These are phyloP conservation scores for Linnaemya vulpina DNA, from an alignment of 2,888 invertebrate species.

Conservation along the genomic window DNA sequence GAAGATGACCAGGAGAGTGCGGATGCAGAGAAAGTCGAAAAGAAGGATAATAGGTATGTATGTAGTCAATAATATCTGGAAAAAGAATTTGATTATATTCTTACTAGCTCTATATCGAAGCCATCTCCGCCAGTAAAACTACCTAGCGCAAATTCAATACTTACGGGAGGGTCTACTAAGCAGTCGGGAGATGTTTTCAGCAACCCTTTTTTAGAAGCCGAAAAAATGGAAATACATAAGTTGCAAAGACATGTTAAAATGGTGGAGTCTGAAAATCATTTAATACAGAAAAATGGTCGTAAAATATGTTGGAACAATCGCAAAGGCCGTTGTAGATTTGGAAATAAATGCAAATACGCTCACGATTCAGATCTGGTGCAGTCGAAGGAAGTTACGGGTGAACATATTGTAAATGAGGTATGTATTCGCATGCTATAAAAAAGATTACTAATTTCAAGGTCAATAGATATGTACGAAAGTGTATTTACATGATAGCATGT, in stretches of 20 bases:
- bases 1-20: slow-evolving; percentile 34
- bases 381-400: neutral
- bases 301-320: slow-evolving; percentile 97
- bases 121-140: slow-evolving; percentile 66
- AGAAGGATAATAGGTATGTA: slow-evolving; percentile 2
- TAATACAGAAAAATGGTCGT: slow-evolving; percentile 92
- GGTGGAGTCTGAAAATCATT: slow-evolving; percentile 89
- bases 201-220: slow-evolving; percentile 93
- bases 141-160: slow-evolving; percentile 79
- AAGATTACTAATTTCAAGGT: no score
- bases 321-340: slow-evolving; percentile 94
- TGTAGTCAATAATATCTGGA: neutral
- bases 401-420: slow-evolving; percentile 28
- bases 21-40: neutral
- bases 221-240: slow-evolving; percentile 92
- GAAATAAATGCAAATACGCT: slow-evolving; percentile 95
- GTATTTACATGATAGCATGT: no score
- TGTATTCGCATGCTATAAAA: neutral
- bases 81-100: neutral
- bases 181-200: slow-evolving; percentile 87
- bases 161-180: slow-evolving; percentile 73
- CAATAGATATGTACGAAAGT: no score
- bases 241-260: slow-evolving; percentile 96
- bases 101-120: neutral
- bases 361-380: slow-evolving; percentile 91